A percentile compares a stretch with the other conserved stretches of the same genome.
Evolutionary conservation across 2,113 vertebrate genomes (phyloP).

Genomic region (Zosterops lateralis): DNA sequence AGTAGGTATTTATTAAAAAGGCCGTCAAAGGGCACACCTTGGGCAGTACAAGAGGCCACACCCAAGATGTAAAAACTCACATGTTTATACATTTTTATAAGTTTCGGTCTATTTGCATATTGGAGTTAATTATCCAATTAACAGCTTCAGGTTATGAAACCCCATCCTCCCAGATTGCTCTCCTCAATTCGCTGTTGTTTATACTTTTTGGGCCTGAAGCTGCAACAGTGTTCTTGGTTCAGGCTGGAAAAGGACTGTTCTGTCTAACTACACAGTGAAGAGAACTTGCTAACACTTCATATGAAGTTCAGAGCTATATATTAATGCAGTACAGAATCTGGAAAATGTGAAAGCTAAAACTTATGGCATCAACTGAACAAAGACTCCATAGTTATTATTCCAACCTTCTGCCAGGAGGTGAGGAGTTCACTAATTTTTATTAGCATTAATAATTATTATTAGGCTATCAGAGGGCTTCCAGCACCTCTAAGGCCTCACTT

Average conservation of each 20-base stretch:
- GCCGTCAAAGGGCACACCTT: not conserved
- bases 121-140: not conserved
- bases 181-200: not conserved
- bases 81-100: not conserved
- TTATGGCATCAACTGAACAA: not conserved
- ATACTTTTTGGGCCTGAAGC: not conserved
- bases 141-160: not conserved
- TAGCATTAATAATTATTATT: constrained; percentile 52
- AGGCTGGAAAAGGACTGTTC: not conserved
- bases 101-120: not conserved
- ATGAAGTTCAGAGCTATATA: not conserved
- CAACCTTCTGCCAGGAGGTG: constrained; percentile 24
- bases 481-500: not conserved
- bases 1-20: not conserved
- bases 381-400: not conserved
- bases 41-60: not conserved
- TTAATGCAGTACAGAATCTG: not conserved
- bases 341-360: not conserved
- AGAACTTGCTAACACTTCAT: not conserved
- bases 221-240: not conserved
- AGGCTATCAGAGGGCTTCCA: constrained; percentile 25
- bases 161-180: not conserved
- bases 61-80: not conserved
- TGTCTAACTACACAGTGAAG: not conserved
- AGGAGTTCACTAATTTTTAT: constrained; percentile 41